A percentile compares a stretch with the other conserved stretches of the same genome.
Conservation (phyloP, 2,888 invertebrate species). For the Cyaniris semiargus region DNA sequence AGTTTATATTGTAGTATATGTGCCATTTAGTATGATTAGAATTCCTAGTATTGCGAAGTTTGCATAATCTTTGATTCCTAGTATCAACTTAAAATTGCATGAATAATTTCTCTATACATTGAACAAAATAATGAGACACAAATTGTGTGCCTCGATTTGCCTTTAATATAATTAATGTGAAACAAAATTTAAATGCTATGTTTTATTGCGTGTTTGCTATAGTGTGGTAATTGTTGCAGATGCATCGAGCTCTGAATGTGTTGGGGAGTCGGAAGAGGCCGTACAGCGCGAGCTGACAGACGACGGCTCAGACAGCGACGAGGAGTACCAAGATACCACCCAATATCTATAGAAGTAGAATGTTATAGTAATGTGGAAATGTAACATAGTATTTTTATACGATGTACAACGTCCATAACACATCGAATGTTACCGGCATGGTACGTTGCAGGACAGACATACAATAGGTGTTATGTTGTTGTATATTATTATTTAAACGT, state of each 20-base stretch:
- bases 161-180: too few species aligned
- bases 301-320: slow-evolving; percentile 73
- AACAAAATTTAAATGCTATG: neutral
- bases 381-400: slow-evolving; percentile 51
- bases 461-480: slow-evolving; percentile 46
- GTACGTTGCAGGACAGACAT: slow-evolving; percentile 37
- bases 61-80: too few species aligned
- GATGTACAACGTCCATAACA: slow-evolving; percentile 48
- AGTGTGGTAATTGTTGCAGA: slow-evolving; percentile 49
- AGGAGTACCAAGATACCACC: slow-evolving; percentile 74
- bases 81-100: too few species aligned
- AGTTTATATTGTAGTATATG: too few species aligned
- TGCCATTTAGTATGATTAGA: too few species aligned
- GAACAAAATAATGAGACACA: too few species aligned
- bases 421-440: slow-evolving; percentile 43
- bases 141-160: too few species aligned
- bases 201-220: neutral
- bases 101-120: too few species aligned
- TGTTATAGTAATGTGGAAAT: slow-evolving; percentile 33
- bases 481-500: slow-evolving; percentile 50
- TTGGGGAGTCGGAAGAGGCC: slow-evolving; percentile 63
- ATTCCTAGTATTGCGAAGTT: too few species aligned
- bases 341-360: slow-evolving; percentile 61
- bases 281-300: slow-evolving; percentile 74
- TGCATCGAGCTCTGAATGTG: slow-evolving; percentile 71